These are phyloP conservation scores for Macroramphosus scolopax DNA, from an alignment of 2,797 vertebrate genomes.

Conservation along the genomic window DNA sequence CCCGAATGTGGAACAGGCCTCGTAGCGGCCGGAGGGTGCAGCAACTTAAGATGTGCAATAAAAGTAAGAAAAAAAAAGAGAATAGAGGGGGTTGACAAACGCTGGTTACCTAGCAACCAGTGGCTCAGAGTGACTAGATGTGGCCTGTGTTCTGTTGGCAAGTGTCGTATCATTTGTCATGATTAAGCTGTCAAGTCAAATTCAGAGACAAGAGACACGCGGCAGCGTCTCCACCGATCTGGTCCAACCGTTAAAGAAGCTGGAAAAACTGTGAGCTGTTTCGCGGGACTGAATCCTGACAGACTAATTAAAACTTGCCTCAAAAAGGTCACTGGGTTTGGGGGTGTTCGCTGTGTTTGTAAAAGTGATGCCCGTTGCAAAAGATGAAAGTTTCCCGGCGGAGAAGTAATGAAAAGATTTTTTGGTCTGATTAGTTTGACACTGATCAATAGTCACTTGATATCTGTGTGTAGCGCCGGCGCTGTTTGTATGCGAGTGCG, in stretches of 20 bases:
- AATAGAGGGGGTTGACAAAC: constrained; percentile 55
- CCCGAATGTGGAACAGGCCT: constrained; percentile 52
- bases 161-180: constrained; percentile 69
- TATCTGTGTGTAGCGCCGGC: constrained; percentile 17
- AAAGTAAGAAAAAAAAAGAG: constrained; percentile 51
- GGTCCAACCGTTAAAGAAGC: constrained; percentile 29
- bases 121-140: constrained; percentile 56
- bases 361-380: constrained; percentile 18
- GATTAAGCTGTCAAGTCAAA: constrained; percentile 63
- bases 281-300: constrained; percentile 25
- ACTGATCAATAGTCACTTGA: constrained; percentile 24
- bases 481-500: constrained; percentile 5
- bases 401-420: constrained; percentile 37
- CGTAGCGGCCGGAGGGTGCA: constrained; percentile 22
- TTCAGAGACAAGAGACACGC: constrained; percentile 39
- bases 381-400: constrained; percentile 20
- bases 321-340: constrained; percentile 38
- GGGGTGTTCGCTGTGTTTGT: constrained; percentile 23
- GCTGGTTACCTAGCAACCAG: constrained; percentile 75
- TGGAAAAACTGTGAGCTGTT: constrained; percentile 30
- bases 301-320: constrained; percentile 31
- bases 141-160: constrained; percentile 50
- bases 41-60: constrained; percentile 52
- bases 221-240: constrained; percentile 25
- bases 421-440: constrained; percentile 32